Evolutionary conservation across 2,888 invertebrate species (phyloP), one percentile per base, ranked within the genome.

Genomic region (Drosophila yooni): DNA sequence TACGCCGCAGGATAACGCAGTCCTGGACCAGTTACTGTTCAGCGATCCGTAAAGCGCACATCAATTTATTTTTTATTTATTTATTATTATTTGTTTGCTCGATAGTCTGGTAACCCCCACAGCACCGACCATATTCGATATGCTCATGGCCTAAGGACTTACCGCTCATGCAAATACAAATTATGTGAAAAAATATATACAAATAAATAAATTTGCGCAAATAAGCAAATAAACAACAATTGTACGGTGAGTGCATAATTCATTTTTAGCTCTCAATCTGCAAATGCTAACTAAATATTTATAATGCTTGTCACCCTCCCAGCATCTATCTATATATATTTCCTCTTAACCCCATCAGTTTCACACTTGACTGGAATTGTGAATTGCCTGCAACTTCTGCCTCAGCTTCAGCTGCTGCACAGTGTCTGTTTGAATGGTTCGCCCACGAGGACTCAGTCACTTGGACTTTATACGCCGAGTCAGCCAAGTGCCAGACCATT

Each of bases 401-500:
- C 34, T 13, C 58, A 60, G 54, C 70, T 59, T 53, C 56, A 31
- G 52, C 38, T 46, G 43, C 27, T 52, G 50, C 51, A 7, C 10
- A 57, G 36, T 66, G 78, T 10, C 18, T 21, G 27, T 33, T 34
- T 36, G 15, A 43, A 31, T 25, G 59, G 50, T 48, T 67, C 65
- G 25, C 63, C 51, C 50, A 21, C 54, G 36, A 15, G 29, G 36
- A 38, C 27, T 60, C 81, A 89, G 56, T 82, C 66, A 77, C 51
- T 77, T 68, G 84, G 48, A 54, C 71, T 85, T 85, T 74, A 85
- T 89, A 71, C 34, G 38, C 50, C 50, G 29, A 73, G 68, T 73
- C 78, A 89, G 54, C 70, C 86, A 75, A 85, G 90, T 85, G 88
- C 64, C 84, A 89, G 81, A 53, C 88, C 81, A 89, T 85, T 85